Evolutionary conservation across 2,113 vertebrate genomes (phyloP), one percentile per base, ranked within the genome.

Genomic region (Psilopsiagon aurifrons): DNA sequence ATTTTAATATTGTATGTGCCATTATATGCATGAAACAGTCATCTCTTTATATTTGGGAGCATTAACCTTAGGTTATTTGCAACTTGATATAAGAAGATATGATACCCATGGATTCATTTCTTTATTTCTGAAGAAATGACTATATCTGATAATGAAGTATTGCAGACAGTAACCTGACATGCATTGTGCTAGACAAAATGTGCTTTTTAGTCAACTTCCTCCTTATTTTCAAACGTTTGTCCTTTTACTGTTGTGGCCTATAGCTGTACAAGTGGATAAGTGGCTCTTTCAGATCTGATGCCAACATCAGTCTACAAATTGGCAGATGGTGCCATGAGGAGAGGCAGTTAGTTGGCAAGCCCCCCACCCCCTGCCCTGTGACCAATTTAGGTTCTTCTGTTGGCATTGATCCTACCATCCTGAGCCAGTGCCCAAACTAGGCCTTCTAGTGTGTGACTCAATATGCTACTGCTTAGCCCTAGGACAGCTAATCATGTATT

Each of bases 371-470:
- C 96, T 96, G 94, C 89, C 97, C 97, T 97, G 92, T 95, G 96
- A 96, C 96, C 97, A 97, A 88, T 97, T 97, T 97, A 97, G 86
- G 78, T 96, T 97, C 83, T 79, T 94, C 54, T 97, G 88, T 91
- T 98, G 97, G 96, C 97, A 96, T 88, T 64, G 86, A 82, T 96
- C 83, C 94, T 86, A 83, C 76, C 81, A 77, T 95, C 97, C 91
- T 96, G 92, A 97, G 91, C 94, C 95, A 96, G 86, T 93, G 94
- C 91, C 94, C 95, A 93, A 95, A 90, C 54, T 78, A 74, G 86
- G 88, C 76, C 94, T 95, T 96, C 92, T 97, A 96, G 81, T 17
- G 7, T 94, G 80, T 89, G 94, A 96, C 60, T 97, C 94, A 95
- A 92, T 97, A 95, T 96, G 86, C 51, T 97, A 41, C 74, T 92